These are phyloP conservation scores for Ictalurus punctatus DNA, from an alignment of 2,113 vertebrate species.

Conservation along the genomic window DNA sequence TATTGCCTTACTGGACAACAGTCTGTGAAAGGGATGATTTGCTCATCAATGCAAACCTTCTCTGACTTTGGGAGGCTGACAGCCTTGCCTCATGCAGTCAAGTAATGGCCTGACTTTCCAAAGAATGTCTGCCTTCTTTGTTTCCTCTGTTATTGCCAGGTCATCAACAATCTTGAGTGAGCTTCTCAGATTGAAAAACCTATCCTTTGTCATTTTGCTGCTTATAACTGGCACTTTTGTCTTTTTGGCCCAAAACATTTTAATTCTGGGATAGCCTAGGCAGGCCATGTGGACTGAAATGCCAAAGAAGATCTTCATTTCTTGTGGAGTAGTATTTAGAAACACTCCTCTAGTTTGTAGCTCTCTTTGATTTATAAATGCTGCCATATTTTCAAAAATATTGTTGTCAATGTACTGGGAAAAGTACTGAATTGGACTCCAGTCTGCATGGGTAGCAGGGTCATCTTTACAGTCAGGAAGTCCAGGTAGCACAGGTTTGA, in stretches of 20 bases:
- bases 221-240: conserved; percentile 12
- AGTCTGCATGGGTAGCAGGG: not conserved
- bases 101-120: conserved; percentile 53
- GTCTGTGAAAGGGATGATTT: conserved; percentile 17
- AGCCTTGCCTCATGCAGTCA: conserved; percentile 34
- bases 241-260: conserved; percentile 50
- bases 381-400: too few relatives aligned
- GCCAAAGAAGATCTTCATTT: too few relatives aligned
- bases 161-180: conserved; percentile 50
- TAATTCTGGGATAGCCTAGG: conserved; percentile 38
- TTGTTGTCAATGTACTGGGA: conserved; percentile 40
- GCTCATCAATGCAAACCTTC: conserved; percentile 37
- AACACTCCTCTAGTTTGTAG: too few relatives aligned
- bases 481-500: not conserved
- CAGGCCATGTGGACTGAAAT: too few relatives aligned
- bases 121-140: conserved; percentile 43
- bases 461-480: not conserved
- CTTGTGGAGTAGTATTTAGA: too few relatives aligned
- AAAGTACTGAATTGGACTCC: not conserved
- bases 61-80: conserved; percentile 12
- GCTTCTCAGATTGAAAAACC: conserved; percentile 44
- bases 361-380: too few relatives aligned
- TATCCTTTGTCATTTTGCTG: conserved; percentile 15
- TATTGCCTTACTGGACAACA: conserved; percentile 24
- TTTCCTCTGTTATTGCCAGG: conserved; percentile 36